These are phyloP conservation scores for Samia ricini DNA, from an alignment of 1,140 invertebrate species.

Conservation along the genomic window DNA sequence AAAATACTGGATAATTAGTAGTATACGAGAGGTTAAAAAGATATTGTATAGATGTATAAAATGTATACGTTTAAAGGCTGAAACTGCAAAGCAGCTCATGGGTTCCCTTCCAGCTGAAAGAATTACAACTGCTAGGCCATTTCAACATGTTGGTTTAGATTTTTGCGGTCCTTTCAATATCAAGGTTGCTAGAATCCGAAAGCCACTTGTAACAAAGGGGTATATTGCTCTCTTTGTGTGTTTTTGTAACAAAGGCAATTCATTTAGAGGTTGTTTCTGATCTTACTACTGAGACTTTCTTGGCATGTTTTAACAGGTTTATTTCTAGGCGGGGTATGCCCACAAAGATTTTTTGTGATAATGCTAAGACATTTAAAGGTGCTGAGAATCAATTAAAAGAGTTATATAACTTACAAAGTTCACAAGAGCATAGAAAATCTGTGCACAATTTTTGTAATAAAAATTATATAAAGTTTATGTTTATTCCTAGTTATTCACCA, in stretches of 20 bases:
- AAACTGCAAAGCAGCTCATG: conserved; percentile 34
- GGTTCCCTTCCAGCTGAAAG: conserved; percentile 42
- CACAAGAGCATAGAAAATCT: not conserved
- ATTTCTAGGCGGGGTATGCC: conserved; percentile 22
- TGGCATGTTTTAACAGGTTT: conserved; percentile 23
- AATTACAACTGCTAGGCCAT: conserved; percentile 30
- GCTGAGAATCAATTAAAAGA: conserved; percentile 2
- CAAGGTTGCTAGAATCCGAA: conserved; percentile 3
- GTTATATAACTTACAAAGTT: not conserved
- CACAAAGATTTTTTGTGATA: conserved; percentile 22
- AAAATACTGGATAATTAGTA: conserved; percentile 40
- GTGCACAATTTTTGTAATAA: conserved; percentile 3
- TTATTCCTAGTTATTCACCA: conserved; percentile 22
- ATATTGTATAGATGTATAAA: conserved; percentile 38
- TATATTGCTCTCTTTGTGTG: conserved; percentile 7
- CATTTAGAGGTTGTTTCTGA: conserved; percentile 29
- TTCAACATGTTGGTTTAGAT: conserved; percentile 41
- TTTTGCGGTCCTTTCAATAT: conserved; percentile 43
- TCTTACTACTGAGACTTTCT: conserved; percentile 22
- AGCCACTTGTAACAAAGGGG: not conserved
- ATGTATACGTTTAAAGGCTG: conserved; percentile 33
- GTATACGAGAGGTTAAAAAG: conserved; percentile 26
- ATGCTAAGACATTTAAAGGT: conserved; percentile 10
- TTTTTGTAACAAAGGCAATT: conserved; percentile 17
- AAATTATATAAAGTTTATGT: conserved; percentile 19